Evolutionary conservation across 2,113 vertebrate species (phyloP), one percentile per base, ranked within the genome.

Genomic region (Elaphurus davidianus): DNA sequence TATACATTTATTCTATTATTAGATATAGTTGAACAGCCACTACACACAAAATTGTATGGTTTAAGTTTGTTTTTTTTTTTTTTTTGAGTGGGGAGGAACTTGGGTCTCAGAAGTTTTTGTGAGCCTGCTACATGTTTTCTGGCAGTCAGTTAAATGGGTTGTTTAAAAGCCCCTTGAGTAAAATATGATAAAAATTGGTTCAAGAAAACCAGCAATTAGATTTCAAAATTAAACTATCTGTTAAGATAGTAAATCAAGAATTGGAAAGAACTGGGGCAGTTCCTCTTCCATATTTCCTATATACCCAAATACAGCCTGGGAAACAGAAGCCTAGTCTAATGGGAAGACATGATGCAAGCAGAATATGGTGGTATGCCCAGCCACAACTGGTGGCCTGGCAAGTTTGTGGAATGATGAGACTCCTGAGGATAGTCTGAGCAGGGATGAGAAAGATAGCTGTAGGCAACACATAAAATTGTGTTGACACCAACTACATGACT

Each of bases 1-100:
- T 25, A 97, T 55, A 96, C 89, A 96, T 96, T 98, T 98, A 97
- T 97, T 98, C 87, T 94, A 97, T 96, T 87, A 89, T 45, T 78
- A 45, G 28, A 28, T 78, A 45, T 78, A 78, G 62, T 92, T 83
- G 16, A 98, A 97, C 76, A 79, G 94, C 64, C 3, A 86, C 91
- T 89, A 97, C 83, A 97, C 57, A 97, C 84, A 96, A 17, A 90
- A 94, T 47, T 45, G 43, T 79, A 87, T 92, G 71, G 19, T 76
- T 87, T 90, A 78, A 87, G 40, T 40, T 40, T 40, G 40, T 78
- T 45, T 52, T 5, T 74, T 36, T 19, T 33, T 30, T 67, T 67
- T 67, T 67, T 67, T 67, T 67, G 43, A 88, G n/a, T 84, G 74
- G 15, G 84, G 94, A 97, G n/a, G 16, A 88, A 64, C 84, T 78